Base-by-base conservation (phyloP, 2,888 invertebrate species). In the Drosophila vallismaia region DNA sequence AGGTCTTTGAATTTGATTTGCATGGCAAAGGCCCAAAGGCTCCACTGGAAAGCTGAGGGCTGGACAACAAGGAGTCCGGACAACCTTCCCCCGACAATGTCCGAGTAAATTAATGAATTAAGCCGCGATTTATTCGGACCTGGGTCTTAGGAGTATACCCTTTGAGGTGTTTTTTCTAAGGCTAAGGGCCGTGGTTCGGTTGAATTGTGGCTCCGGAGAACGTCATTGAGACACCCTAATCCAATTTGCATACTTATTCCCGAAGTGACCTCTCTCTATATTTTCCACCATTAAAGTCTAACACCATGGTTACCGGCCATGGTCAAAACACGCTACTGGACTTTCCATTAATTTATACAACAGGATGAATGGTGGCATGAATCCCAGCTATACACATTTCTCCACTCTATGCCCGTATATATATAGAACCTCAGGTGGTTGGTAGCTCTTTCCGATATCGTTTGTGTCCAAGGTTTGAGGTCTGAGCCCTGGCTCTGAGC, bases 261-360 rank as follows among this genome's bases (percentile, higher is more conserved):
- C 70, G 64, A 53, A 72, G 62, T 76, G 76, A 77, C 79, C 84
- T 74, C 74, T 79, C 74, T 79, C 74, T 62, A 67, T 62, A 67
- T 69, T 53, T 74, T 77, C 70, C 64, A 66, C 60, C 46, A 44
- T 45, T 29, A 38, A 54, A 62, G 59, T 70, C 62, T 62, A 82
- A 31, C 66, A 14, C 82, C 86, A 83, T 83, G 83, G 88, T 79
- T 71, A 83, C 83, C 71, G 52, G 36, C 64, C 56, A 67, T 88
- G 80, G 89, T 83, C 83, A 83, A 51, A 89, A 88, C 87, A 78
- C 74, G 58, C 57, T 52, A 77, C 88, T 86, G 79, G 82, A 85
- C 82, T 82, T 88, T 89, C 88, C 87, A 88, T 76, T 82, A 82
- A 77, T 75, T 74, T 82, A 72, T 74, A 76, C 76, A 74, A 78